phyloP scores from a whole-genome alignment of 2,888 invertebrate genomes.

The Dryadula phaetusa region DNA sequence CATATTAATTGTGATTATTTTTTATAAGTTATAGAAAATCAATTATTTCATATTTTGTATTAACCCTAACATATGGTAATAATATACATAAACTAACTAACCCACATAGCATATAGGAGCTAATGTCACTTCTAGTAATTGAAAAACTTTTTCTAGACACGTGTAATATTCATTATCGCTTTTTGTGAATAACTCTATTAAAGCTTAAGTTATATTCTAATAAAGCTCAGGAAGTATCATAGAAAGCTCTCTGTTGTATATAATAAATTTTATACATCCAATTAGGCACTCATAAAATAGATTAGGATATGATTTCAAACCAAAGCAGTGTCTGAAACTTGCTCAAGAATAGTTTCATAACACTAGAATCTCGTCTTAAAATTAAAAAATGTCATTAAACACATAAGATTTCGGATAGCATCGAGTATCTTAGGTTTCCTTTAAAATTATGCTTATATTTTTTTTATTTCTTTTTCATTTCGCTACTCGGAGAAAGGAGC shows the following conservation, averaged over 20 bases:
- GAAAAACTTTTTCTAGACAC: constrained; percentile 26
- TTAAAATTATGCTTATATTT: no score
- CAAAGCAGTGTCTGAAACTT: no score
- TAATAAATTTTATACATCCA: no score
- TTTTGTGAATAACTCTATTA: constrained; percentile 26
- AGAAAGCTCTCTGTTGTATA: neutral
- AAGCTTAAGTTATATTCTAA: neutral
- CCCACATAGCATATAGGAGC: neutral
- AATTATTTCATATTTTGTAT: neutral
- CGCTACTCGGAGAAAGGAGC: no score
- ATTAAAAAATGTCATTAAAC: no score
- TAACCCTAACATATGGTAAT: constrained; percentile 1
- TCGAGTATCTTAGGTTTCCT: no score
- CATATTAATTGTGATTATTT: neutral
- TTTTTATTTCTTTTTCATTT: no score
- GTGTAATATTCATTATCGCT: constrained; percentile 29
- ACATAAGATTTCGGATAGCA: no score
- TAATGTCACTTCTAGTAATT: constrained; percentile 30
- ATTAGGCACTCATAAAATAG: no score
- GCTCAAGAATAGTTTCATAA: no score
- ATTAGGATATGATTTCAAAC: no score
- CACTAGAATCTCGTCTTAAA: no score
- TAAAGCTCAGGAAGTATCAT: neutral
- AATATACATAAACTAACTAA: constrained; percentile 13
- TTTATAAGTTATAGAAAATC: neutral